Evolutionary conservation across 23 tunicate genomes (phyloP), one percentile per base, ranked within the genome.

Genomic region (Styela clava): DNA sequence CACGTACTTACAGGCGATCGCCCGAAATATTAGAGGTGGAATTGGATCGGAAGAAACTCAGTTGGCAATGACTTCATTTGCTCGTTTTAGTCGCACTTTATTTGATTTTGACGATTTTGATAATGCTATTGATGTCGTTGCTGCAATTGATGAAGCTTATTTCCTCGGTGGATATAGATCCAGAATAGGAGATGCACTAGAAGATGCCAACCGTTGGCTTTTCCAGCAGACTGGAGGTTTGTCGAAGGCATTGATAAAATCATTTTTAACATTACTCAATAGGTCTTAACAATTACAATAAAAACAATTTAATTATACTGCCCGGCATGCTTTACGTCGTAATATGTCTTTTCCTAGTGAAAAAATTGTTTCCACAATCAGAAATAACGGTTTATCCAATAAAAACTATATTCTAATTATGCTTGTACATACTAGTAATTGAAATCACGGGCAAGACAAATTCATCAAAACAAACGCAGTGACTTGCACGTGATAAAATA

Each of bases 161-260:
- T 93, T 31, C 78, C 81, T 62, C 19, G 98, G 98, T 28, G 98
- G 98, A 1, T 74, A 88, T 63, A 84, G 98, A n/a, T 93, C 98
- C 7, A 84, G 88, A 30, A 93, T 93, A 56, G 98, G 98, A 34
- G 44, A 29, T 3, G 98, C 98, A 19, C 61, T 93, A 31, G 56
- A 7, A 22, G 94, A 88, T 2, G 98, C 98, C 3, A 81, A 82
- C 77, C 32, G 74, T 2, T 93, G 98, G 98, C 74, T 88, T 77
- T 93, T 93, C 79, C 98, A 93, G 78, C 98, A 93, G 69, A 61
- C 98, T 22, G 88, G 68, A 84, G 98, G 98, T 87, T 25, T 12
- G 83, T n/a, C 56, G n/a, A n/a, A n/a, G n/a, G n/a, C n/a, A n/a
- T n/a, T n/a, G 2, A 62, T 3, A 22, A 2, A 2, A 16, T 74